Evolutionary conservation across 2,888 invertebrate genomes (phyloP).

Genomic region (Drosophila emarginata): DNA sequence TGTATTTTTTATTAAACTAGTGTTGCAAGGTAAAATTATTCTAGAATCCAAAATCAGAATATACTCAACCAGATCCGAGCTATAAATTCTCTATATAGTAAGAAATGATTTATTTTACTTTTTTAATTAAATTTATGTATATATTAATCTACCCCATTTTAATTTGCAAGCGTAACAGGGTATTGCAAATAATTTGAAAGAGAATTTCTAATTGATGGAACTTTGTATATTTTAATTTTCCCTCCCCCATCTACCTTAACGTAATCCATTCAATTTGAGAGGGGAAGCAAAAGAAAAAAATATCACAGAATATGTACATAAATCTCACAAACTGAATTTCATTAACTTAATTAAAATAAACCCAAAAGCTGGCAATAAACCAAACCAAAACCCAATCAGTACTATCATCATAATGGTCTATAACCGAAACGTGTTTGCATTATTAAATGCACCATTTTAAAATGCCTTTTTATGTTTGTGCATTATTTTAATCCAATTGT

Average conservation of each 20-base stretch:
- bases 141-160: neutral
- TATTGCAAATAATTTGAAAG: neutral
- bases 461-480: constrained; percentile 55
- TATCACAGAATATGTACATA: constrained; percentile 10
- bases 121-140: neutral
- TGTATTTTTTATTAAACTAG: too few species aligned
- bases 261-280: neutral
- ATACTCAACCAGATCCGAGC: too few species aligned
- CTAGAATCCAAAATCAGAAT: too few species aligned
- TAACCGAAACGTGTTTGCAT: constrained; percentile 33
- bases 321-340: constrained; percentile 41
- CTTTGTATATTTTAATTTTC: neutral
- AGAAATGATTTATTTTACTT: neutral
- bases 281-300: neutral
- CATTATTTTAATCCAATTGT: constrained; percentile 68
- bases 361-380: constrained; percentile 40
- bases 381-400: neutral
- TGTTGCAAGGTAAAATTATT: too few species aligned
- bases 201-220: neutral
- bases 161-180: neutral
- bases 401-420: constrained; percentile 38
- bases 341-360: constrained; percentile 71
- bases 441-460: constrained; percentile 59
- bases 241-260: neutral
- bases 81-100: too few species aligned